Percentiles rank a stretch among this genome's conserved stretches.
Evolutionary conservation across 2,113 vertebrate species (phyloP).

Genomic region (Lepisosteus oculatus): DNA sequence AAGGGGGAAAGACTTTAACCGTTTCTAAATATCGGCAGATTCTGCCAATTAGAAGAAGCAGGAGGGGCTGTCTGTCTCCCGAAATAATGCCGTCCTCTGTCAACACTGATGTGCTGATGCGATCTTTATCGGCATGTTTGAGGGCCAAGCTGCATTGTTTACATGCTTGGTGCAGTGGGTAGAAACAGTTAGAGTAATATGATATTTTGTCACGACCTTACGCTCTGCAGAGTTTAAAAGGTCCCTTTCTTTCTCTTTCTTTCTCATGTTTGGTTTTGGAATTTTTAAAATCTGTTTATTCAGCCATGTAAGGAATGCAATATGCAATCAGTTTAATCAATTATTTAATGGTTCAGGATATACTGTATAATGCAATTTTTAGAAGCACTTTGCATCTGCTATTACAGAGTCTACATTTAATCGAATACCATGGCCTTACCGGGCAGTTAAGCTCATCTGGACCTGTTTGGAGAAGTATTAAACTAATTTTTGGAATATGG

Average conservation of each 20-base stretch:
- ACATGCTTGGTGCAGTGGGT: slow-evolving; percentile 38
- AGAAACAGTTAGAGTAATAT: slow-evolving; percentile 32
- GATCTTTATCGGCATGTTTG: slow-evolving; percentile 47
- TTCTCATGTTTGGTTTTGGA: background rate
- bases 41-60: background rate
- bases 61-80: slow-evolving; percentile 29
- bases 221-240: slow-evolving; percentile 10
- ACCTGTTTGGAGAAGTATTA: too few relatives aligned
- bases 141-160: slow-evolving; percentile 44
- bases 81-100: slow-evolving; percentile 36
- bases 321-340: too few relatives aligned
- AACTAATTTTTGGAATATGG: too few relatives aligned
- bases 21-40: slow-evolving; percentile 14
- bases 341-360: too few relatives aligned
- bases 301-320: too few relatives aligned
- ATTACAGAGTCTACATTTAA: too few relatives aligned
- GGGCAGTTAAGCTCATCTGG: too few relatives aligned
- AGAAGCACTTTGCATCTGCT: too few relatives aligned
- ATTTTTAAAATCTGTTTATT: background rate
- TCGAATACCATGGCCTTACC: too few relatives aligned
- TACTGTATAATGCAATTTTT: too few relatives aligned
- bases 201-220: slow-evolving; percentile 31
- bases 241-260: background rate
- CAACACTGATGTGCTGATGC: slow-evolving; percentile 28
- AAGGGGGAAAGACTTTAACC: slow-evolving; percentile 2